A percentile compares a stretch with the other conserved stretches of the same genome.
phyloP scores from a whole-genome alignment of 2,797 vertebrate species.

The Lophius americanus region DNA sequence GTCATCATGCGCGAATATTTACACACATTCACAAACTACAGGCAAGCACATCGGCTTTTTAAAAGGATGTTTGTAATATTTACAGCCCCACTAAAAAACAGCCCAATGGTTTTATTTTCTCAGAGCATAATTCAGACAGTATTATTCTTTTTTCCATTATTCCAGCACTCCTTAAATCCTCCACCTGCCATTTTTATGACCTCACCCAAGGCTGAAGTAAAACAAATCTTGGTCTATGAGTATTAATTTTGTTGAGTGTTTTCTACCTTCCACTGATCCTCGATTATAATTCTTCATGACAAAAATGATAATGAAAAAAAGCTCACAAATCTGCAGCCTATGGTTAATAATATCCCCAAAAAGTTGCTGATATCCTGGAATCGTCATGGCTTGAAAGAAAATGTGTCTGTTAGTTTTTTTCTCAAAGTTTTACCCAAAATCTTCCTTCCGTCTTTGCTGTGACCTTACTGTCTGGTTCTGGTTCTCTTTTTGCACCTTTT shows the following conservation, averaged over 20 bases:
- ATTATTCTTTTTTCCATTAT: slow-evolving; percentile 24
- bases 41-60: slow-evolving; percentile 1
- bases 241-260: slow-evolving; percentile 32
- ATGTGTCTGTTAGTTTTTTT: slow-evolving; percentile 3
- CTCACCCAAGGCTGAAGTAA: slow-evolving; percentile 35
- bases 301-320: not conserved
- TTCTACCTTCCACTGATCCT: slow-evolving; percentile 14
- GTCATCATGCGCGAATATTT: not conserved
- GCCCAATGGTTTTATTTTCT: slow-evolving; percentile 6
- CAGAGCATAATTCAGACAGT: slow-evolving; percentile 17
- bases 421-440: not conserved
- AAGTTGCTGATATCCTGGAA: too few species aligned
- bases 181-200: slow-evolving; percentile 38
- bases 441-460: not conserved
- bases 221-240: slow-evolving; percentile 14
- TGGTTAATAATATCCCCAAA: too few species aligned
- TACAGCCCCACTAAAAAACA: not conserved
- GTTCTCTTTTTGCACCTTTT: slow-evolving; percentile 8
- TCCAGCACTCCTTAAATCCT: not conserved
- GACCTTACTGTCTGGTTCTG: slow-evolving; percentile 1
- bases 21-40: not conserved
- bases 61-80: slow-evolving; percentile 9
- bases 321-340: not conserved
- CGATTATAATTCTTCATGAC: slow-evolving; percentile 2
- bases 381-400: not conserved